These are phyloP conservation scores for Lepilemur septentrionalis DNA, from an alignment of 2,797 vertebrate species.

Conservation along the genomic window DNA sequence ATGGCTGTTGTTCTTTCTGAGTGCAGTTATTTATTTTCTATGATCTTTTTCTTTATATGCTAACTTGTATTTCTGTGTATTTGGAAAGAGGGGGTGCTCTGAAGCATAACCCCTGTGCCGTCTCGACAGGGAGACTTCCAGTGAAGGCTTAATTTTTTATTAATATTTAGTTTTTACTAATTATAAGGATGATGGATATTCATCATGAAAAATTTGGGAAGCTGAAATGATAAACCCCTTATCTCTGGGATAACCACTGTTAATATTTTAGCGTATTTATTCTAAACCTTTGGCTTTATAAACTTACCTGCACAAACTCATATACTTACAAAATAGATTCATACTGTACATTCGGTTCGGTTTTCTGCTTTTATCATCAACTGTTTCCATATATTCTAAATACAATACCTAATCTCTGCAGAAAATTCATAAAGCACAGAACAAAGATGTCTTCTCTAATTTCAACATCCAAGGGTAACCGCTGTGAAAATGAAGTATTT, in stretches of 20 bases:
- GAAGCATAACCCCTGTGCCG: neutral
- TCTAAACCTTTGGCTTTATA: slow-evolving; percentile 36
- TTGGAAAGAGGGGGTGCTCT: neutral
- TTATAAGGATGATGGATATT: slow-evolving; percentile 25
- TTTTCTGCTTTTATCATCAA: slow-evolving; percentile 28
- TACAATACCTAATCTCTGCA: neutral
- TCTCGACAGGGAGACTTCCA: slow-evolving; percentile 4
- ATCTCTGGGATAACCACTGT: slow-evolving; percentile 41
- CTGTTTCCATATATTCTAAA: neutral
- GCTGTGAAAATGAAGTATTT: neutral
- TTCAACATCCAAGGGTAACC: neutral
- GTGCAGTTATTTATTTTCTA: neutral
- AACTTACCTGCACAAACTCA: neutral
- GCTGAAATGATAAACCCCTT: neutral
- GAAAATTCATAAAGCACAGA: neutral
- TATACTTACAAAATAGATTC: neutral
- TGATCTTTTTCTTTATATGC: neutral
- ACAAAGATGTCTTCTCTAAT: slow-evolving; percentile 8
- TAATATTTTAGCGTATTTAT: slow-evolving; percentile 51
- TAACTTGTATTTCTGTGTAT: neutral
- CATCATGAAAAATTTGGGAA: neutral
- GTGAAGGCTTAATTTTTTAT: slow-evolving; percentile 36
- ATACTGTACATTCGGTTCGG: neutral
- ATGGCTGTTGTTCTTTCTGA: neutral
- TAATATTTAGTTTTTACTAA: slow-evolving; percentile 42